Base-by-base conservation (phyloP, 2,888 invertebrate genomes). In the Clitarchus hookeri region DNA sequence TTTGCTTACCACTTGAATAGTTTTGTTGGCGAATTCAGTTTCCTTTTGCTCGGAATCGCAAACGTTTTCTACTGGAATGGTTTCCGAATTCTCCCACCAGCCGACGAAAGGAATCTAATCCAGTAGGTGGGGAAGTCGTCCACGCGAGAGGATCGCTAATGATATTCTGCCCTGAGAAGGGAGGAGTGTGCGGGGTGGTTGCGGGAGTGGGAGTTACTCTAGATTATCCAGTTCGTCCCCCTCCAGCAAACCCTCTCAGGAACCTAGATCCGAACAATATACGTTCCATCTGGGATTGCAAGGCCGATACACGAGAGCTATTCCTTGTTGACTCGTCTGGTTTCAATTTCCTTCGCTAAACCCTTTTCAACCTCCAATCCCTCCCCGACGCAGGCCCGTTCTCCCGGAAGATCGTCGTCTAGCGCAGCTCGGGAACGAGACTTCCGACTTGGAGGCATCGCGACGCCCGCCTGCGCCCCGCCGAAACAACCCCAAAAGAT, bases 251-350 rank as follows among this genome's bases (percentile, higher is more conserved):
- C 65, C 8, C n/a, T 65, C 65, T 65, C 65, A 4, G n/a, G 65
- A 65, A 65, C 65, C 65, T 65, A 65, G 65, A 65, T 65, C 23
- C 65, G 65, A 65, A 65, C 65, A 65, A 65, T 65, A 65, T 65
- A 65, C n/a, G 65, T 65, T 65, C 65, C 23, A 65, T 65, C n/a
- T 65, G 65, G 65, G 65, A 65, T 65, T 65, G 65, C 65, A 65
- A 4, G 65, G 6, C 65, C 65, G 65, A 65, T 65, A 65, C 65
- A 65, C 6, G 65, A 65, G 23, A 65, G 65, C 65, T 65, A 65
- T 65, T 65, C 65, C 65, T 6, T 65, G 65, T 65, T 65, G 65
- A 65, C 65, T 65, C 65, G 65, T 65, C 65, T 65, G 65, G 65
- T 65, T 65, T 65, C 65, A 65, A 65, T 65, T 65, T 65, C 65